These are phyloP conservation scores for Peromyscus maniculatus DNA, from an alignment of 2,113 vertebrate species.

Conservation along the genomic window DNA sequence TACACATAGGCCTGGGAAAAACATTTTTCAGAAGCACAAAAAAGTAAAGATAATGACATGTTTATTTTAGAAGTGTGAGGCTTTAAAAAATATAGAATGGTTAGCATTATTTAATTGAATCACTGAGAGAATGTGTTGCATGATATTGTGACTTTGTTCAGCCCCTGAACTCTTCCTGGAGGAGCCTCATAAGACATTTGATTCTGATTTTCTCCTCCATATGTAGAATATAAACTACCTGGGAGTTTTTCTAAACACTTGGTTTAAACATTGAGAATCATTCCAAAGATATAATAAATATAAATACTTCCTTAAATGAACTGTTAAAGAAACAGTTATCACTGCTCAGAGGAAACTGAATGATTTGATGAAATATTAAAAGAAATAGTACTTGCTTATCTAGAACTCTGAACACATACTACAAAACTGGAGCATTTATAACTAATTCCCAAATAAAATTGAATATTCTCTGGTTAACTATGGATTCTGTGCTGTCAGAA, in stretches of 20 bases:
- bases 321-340: not conserved
- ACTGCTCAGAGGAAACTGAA: not conserved
- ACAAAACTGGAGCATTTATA: not conserved
- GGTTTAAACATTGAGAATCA: not conserved
- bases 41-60: not conserved
- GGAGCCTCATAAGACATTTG: not conserved
- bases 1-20: not conserved
- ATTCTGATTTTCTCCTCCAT: not conserved
- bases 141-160: not conserved
- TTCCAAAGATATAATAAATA: not conserved
- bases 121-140: not conserved
- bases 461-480: not conserved
- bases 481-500: not conserved
- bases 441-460: not conserved
- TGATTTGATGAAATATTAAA: constrained; percentile 35
- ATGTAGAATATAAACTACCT: not conserved
- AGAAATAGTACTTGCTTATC: not conserved
- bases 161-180: not conserved
- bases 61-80: not conserved
- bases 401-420: not conserved
- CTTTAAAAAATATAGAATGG: not conserved
- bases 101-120: not conserved
- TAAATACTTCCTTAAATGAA: not conserved
- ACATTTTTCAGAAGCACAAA: not conserved
- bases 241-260: not conserved